phyloP scores from a whole-genome alignment of 2,797 vertebrate species.

The Dicrostonyx torquatus region DNA sequence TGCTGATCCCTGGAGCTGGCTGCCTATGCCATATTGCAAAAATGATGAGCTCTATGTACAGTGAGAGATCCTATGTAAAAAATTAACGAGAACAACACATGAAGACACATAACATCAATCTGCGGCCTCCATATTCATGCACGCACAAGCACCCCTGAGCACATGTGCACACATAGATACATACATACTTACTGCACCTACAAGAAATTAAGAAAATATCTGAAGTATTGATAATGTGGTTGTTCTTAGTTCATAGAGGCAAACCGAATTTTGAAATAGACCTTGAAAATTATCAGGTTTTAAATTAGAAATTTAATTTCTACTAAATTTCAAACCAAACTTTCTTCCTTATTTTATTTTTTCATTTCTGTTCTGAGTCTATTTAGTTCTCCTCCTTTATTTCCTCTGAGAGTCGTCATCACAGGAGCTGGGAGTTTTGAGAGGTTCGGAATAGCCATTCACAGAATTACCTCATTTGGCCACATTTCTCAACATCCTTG shows the following conservation, averaged over 20 bases:
- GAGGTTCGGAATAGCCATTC: not conserved
- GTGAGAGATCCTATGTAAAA: not conserved
- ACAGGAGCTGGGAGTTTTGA: not conserved
- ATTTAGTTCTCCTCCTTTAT: not conserved
- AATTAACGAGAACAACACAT: not conserved
- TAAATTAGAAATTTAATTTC: conserved; percentile 7
- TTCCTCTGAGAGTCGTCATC: conserved; percentile 26
- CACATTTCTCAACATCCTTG: not conserved
- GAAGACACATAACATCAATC: not conserved
- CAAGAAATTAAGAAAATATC: not conserved
- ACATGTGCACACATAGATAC: not conserved
- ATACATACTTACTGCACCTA: not conserved
- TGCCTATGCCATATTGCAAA: not conserved
- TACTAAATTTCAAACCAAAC: not conserved
- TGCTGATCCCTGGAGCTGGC: not conserved
- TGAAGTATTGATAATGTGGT: not conserved
- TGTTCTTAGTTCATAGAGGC: not conserved
- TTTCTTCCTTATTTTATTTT: conserved; percentile 9
- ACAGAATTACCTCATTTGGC: not conserved
- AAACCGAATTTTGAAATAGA: conserved; percentile 7
- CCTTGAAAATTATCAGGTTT: not conserved
- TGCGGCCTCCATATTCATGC: not conserved
- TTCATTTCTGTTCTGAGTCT: conserved; percentile 11
- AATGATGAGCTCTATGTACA: not conserved
- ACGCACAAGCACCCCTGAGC: no score